phyloP scores from a whole-genome alignment of 2,797 vertebrate species.

The Crocodylus rhombifer region DNA sequence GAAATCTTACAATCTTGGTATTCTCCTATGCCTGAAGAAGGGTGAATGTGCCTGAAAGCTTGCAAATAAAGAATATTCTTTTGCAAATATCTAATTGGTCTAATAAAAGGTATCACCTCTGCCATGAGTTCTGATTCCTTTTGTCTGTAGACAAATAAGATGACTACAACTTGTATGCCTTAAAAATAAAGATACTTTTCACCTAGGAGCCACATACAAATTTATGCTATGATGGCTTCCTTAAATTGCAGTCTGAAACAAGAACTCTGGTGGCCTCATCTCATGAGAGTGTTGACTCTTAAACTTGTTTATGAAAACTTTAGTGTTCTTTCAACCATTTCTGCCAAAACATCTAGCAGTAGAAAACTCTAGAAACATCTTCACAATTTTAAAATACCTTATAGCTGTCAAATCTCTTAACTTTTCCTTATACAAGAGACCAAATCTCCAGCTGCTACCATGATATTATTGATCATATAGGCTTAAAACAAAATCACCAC shows the following conservation, averaged over 20 bases:
- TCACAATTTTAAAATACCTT: constrained; percentile 19
- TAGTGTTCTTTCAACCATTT: constrained; percentile 35
- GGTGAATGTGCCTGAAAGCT: no score
- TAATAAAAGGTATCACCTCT: no score
- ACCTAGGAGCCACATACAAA: constrained; percentile 48
- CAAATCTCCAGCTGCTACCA: constrained; percentile 23
- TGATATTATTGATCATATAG: neutral
- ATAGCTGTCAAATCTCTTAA: constrained; percentile 35
- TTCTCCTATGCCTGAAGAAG: no score
- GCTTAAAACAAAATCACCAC: constrained; percentile 25
- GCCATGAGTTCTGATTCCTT: no score
- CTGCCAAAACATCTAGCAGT: neutral
- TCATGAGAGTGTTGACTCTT: constrained; percentile 46
- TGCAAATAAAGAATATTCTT: no score
- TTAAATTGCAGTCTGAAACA: neutral
- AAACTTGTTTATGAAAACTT: constrained; percentile 48
- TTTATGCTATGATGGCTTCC: constrained; percentile 7
- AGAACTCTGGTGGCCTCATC: constrained; percentile 52
- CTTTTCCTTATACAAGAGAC: neutral
- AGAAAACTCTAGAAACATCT: constrained; percentile 24
- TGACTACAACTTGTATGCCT: no score
- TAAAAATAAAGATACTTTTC: constrained; percentile 38
- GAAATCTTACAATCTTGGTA: no score
- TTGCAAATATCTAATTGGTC: no score
- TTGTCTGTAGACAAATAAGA: no score